These are phyloP conservation scores for Allacma fusca DNA, from an alignment of 2,888 invertebrate species.

Conservation along the genomic window DNA sequence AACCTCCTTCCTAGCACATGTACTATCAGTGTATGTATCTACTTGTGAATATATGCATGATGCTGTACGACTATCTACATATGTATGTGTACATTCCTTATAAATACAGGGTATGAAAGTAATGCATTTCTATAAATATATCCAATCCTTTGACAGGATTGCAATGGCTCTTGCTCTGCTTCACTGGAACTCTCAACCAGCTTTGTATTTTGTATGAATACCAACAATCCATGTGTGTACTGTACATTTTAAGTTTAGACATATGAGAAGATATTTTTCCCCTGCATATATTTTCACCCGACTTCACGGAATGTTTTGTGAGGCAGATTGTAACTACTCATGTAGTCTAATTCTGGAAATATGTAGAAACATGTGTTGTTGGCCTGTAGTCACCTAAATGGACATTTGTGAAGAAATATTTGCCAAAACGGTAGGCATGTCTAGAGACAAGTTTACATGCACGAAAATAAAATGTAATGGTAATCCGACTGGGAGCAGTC, in stretches of 20 bases:
- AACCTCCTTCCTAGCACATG: not conserved
- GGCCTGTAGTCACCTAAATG: constrained; percentile 41
- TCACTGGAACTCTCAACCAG: too few species aligned
- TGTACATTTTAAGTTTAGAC: too few species aligned
- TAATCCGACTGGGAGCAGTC: constrained; percentile 46
- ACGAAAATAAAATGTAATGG: constrained; percentile 46
- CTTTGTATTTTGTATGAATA: too few species aligned
- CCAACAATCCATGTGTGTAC: too few species aligned
- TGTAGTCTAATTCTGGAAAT: constrained; percentile 43
- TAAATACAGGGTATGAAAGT: too few species aligned
- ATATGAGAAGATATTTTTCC: too few species aligned
- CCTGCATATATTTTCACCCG: too few species aligned
- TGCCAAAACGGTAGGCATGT: constrained; percentile 40
- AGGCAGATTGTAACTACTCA: constrained; percentile 4
- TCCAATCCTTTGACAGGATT: not conserved
- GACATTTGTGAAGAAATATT: constrained; percentile 42
- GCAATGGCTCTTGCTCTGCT: not conserved
- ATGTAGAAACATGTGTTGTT: constrained; percentile 43
- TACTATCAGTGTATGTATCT: not conserved
- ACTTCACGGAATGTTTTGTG: not conserved
- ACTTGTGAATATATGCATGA: not conserved
- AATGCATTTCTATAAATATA: too few species aligned
- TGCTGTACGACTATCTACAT: too few species aligned
- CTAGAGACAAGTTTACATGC: constrained; percentile 39
- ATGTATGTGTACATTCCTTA: too few species aligned